These are phyloP conservation scores for Bellardia pandia DNA, from an alignment of 2,888 invertebrate species.

Conservation along the genomic window DNA sequence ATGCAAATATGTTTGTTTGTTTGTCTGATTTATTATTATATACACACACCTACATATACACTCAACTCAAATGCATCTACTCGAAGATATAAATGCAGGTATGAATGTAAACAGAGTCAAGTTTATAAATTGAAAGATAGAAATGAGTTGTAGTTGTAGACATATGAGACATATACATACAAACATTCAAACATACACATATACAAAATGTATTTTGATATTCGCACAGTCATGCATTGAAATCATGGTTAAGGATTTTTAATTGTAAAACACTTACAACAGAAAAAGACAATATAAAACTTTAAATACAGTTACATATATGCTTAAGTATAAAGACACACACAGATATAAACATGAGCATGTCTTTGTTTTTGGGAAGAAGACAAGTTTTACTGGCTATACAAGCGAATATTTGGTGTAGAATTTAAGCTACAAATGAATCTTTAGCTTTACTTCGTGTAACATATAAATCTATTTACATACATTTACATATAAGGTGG, in stretches of 20 bases:
- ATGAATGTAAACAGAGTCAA: background rate
- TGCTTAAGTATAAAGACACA: background rate
- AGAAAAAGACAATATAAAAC: conserved; percentile 45
- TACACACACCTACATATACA: conserved; percentile 13
- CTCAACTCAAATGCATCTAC: background rate
- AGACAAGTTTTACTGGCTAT: conserved; percentile 22
- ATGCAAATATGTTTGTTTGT: conserved; percentile 19
- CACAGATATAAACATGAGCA: background rate
- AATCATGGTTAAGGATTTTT: conserved; percentile 62
- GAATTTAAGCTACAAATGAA: conserved; percentile 66
- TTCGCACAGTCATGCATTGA: conserved; percentile 15
- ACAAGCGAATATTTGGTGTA: background rate
- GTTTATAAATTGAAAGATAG: conserved; percentile 46
- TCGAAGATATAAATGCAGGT: background rate
- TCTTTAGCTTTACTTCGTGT: conserved; percentile 65
- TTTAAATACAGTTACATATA: background rate
- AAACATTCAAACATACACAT: background rate
- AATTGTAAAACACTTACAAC: conserved; percentile 63
- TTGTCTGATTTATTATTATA: conserved; percentile 31
- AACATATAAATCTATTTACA: conserved; percentile 65
- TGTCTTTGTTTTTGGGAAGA: conserved; percentile 13
- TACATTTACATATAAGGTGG: conserved; percentile 59
- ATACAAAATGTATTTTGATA: conserved; percentile 45
- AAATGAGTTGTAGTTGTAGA: conserved; percentile 33
- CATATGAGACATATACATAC: background rate